Base-by-base conservation (phyloP, 2,113 vertebrate species). In the Pedionomus torquatus region DNA sequence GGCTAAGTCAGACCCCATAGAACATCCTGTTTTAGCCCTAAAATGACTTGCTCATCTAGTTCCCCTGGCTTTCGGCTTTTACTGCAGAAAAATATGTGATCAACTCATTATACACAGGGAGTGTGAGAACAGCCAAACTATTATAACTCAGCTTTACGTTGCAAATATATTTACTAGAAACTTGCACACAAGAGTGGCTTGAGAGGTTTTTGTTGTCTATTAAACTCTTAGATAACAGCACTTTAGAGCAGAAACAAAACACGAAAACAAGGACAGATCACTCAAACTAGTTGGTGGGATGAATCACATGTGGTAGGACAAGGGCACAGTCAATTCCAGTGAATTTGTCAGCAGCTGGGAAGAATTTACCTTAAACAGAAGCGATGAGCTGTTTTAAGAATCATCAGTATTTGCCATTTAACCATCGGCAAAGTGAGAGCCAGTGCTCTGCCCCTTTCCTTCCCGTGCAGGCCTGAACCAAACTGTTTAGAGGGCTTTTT, bases 341-440 rank as follows among this genome's bases (percentile, higher is more conserved):
- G 35, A 15, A 2, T 63, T 65, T 48, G 13, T 23, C 57, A 58
- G 92, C 21, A 49, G 68, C 68, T 55, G 52, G 63, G 52, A 5
- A 21, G 79, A 41, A 19, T 54, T 86, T 8, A 2, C 4, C 18
- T 46, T 33, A 5, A 49, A 25, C 18, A 43, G 43, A 26, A n/a
- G 48, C 37, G 30, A 11, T 4, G 37, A 92, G 57, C 51, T 52
- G 83, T 25, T 85, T 71, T 37, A 25, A 58, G 68, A 13, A 88
- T 37, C 66, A 39, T 19, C 33, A 33, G 3, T 3, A 28, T 51
- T 63, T 88, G 52, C 31, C 65, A 41, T 33, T 90, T 77, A 58
- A 28, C 23, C 31, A 1, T 13, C 48, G 0, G 9, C 35, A 46
- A 1, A 8, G 43, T 10, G 21, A 30, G 35, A 37, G 48, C 24